Evolutionary conservation across 2,113 vertebrate genomes (phyloP).

Genomic region (Ptyas mucosa): DNA sequence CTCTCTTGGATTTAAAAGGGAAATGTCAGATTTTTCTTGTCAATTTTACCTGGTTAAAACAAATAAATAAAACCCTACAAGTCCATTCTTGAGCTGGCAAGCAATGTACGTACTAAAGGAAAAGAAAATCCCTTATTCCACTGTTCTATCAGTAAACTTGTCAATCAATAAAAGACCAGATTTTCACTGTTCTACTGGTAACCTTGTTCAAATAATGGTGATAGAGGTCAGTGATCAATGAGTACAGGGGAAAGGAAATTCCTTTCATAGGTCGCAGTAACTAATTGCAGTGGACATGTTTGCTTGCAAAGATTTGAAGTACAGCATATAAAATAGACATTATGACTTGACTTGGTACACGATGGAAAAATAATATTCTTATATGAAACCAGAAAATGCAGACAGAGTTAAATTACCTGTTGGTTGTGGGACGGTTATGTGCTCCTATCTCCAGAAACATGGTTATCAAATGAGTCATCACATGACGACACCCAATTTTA

Average conservation of each 20-base stretch:
- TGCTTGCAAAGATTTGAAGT: neutral
- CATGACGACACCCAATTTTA: neutral
- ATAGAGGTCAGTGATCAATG: neutral
- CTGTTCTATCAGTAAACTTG: neutral
- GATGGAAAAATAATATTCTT: neutral
- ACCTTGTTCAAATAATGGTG: neutral
- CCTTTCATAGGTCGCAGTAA: neutral
- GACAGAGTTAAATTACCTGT: neutral
- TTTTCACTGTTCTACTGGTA: neutral
- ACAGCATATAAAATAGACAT: neutral
- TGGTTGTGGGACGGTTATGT: neutral
- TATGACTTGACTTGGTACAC: neutral
- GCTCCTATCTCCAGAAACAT: neutral
- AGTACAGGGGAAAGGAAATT: neutral
- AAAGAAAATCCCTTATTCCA: neutral
- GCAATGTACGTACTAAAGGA: neutral
- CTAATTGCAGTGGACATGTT: neutral
- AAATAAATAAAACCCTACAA: neutral
- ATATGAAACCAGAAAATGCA: neutral
- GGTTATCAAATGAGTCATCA: neutral
- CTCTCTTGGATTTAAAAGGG: neutral
- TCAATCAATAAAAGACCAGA: neutral
- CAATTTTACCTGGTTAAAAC: neutral
- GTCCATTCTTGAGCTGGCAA: neutral
- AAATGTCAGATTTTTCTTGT: neutral